phyloP scores from a whole-genome alignment of 2,888 invertebrate species.

The Alsophila aescularia region DNA sequence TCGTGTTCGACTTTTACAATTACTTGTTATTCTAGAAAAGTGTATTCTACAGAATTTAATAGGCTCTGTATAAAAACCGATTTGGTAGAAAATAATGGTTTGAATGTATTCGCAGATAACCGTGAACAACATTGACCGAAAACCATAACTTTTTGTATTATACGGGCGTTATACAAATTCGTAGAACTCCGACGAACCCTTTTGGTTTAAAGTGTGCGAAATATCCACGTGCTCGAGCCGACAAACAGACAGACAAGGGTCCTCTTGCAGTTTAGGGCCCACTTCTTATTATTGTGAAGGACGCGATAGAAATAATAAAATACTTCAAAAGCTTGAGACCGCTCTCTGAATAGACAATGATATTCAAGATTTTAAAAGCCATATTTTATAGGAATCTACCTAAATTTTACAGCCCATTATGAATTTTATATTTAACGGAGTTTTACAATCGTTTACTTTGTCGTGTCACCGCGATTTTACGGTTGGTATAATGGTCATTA shows the following conservation, averaged over 20 bases:
- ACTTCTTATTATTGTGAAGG: slow-evolving; percentile 65
- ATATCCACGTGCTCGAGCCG: slow-evolving; percentile 69
- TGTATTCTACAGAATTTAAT: slow-evolving; percentile 39
- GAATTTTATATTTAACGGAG: slow-evolving; percentile 51
- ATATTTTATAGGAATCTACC: slow-evolving; percentile 65
- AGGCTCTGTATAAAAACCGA: slow-evolving; percentile 39
- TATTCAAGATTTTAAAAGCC: slow-evolving; percentile 63
- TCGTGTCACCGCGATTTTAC: slow-evolving; percentile 72
- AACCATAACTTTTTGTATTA: slow-evolving; percentile 49
- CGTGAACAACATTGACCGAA: slow-evolving; percentile 50
- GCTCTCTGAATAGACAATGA: slow-evolving; percentile 57
- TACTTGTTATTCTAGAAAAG: slow-evolving; percentile 29
- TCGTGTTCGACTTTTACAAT: slow-evolving; percentile 38
- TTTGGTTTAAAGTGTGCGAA: slow-evolving; percentile 61
- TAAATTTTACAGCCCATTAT: slow-evolving; percentile 71
- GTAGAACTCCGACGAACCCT: slow-evolving; percentile 64
- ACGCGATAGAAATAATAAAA: slow-evolving; percentile 72
- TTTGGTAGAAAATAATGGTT: slow-evolving; percentile 44
- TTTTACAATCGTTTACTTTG: slow-evolving; percentile 54
- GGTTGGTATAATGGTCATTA: slow-evolving; percentile 60
- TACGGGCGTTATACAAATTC: slow-evolving; percentile 53
- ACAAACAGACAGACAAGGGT: slow-evolving; percentile 53
- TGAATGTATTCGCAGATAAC: slow-evolving; percentile 42
- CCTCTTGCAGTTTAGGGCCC: slow-evolving; percentile 46
- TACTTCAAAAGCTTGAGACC: slow-evolving; percentile 51